Conservation (phyloP, 2,797 vertebrate genomes). For the Eupleurogrammus muticus region DNA sequence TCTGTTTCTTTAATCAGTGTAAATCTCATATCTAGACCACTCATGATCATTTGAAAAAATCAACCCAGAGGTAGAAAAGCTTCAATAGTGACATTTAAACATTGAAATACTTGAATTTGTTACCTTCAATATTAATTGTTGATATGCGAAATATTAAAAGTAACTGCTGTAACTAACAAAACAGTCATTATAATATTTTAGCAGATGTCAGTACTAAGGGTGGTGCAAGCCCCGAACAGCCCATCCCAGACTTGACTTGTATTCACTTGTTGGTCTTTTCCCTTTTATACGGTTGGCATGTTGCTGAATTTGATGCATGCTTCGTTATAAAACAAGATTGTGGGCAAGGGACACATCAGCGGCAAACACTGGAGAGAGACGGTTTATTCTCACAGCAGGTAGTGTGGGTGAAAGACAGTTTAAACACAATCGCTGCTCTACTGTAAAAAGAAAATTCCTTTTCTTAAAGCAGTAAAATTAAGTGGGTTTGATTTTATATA, state of each 20-base stretch:
- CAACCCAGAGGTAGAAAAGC: background rate
- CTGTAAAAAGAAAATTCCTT: background rate
- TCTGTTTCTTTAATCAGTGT: background rate
- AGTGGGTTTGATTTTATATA: background rate
- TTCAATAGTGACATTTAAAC: background rate
- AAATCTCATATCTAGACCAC: background rate
- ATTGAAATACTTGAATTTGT: background rate
- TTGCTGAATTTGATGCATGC: background rate
- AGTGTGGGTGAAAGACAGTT: background rate
- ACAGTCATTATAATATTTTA: background rate
- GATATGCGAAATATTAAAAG: background rate
- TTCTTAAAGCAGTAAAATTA: background rate
- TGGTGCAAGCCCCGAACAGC: background rate
- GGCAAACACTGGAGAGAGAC: background rate
- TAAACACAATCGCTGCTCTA: background rate
- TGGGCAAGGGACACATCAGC: background rate
- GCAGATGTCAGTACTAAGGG: background rate
- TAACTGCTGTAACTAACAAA: background rate
- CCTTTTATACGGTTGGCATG: background rate
- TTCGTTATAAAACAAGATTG: background rate
- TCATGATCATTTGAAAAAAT: background rate
- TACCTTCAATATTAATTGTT: background rate
- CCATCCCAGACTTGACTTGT: background rate
- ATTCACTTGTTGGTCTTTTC: background rate
- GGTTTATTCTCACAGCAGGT: background rate